These are phyloP conservation scores for Polydrusus cervinus DNA, from an alignment of 2,888 invertebrate genomes.

Conservation along the genomic window DNA sequence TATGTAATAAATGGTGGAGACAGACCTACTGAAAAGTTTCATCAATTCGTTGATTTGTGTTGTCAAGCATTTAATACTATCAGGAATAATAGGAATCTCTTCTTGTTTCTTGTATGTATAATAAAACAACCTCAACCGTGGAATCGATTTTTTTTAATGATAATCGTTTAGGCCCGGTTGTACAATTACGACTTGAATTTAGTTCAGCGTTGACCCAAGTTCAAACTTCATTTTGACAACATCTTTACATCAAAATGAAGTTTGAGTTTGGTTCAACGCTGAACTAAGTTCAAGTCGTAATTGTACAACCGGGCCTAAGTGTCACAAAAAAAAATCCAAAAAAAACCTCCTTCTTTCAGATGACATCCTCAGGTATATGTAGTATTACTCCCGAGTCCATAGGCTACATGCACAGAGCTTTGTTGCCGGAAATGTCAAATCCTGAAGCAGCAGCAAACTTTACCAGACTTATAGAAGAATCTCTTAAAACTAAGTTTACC, in stretches of 20 bases:
- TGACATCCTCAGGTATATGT: slow-evolving; percentile 93
- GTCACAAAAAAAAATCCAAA: too few relatives aligned
- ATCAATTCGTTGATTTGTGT: slow-evolving; percentile 98
- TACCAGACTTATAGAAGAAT: slow-evolving; percentile 96
- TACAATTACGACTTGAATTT: too few relatives aligned
- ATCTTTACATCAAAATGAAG: too few relatives aligned
- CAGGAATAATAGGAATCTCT: slow-evolving; percentile 90
- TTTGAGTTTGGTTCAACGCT: too few relatives aligned
- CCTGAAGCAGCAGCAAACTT: slow-evolving; percentile 97
- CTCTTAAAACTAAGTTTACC: slow-evolving; percentile 93
- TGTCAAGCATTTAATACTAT: slow-evolving; percentile 98
- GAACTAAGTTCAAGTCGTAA: too few relatives aligned
- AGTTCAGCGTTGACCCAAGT: too few relatives aligned
- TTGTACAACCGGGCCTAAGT: too few relatives aligned
- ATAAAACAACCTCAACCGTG: too few relatives aligned
- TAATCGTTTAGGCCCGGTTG: too few relatives aligned
- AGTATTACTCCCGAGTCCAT: slow-evolving; percentile 95
- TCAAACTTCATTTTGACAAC: too few relatives aligned
- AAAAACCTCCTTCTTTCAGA: slow-evolving; percentile 73
- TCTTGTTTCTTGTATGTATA: slow-evolving; percentile 85
- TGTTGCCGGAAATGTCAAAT: slow-evolving; percentile 91
- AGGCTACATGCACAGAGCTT: slow-evolving; percentile 91
- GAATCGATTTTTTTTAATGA: too few relatives aligned
- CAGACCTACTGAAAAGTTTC: slow-evolving; percentile 93
- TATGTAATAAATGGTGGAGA: slow-evolving; percentile 99